Conservation (phyloP, 2,113 vertebrate genomes). For the Bubalus kerabau region DNA sequence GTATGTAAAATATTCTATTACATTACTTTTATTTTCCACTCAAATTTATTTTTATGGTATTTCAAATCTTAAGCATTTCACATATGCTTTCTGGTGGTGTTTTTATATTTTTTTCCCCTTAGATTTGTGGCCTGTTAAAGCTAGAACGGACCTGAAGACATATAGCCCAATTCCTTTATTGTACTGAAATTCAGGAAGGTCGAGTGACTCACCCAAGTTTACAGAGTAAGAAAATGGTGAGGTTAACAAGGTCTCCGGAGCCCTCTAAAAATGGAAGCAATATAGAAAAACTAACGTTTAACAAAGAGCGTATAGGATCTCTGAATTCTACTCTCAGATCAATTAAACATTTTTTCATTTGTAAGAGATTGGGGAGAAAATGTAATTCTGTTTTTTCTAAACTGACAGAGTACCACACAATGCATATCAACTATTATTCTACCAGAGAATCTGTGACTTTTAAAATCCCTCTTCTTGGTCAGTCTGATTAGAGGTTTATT, state of each 20-base stretch:
- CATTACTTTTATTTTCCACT: not conserved
- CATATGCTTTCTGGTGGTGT: not conserved
- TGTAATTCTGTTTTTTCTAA: not conserved
- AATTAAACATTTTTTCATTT: not conserved
- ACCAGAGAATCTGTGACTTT: not conserved
- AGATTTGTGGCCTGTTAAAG: not conserved
- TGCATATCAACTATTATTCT: not conserved
- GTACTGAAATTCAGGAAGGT: not conserved
- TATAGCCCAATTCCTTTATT: not conserved
- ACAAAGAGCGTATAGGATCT: not conserved
- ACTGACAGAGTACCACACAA: not conserved
- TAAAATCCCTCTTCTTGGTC: not conserved
- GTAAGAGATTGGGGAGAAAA: not conserved
- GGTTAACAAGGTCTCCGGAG: not conserved
- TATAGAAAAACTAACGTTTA: not conserved
- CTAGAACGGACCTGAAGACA: not conserved
- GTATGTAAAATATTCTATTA: not conserved
- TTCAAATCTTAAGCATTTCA: slow-evolving; percentile 2
- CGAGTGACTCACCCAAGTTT: not conserved
- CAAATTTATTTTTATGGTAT: slow-evolving; percentile 2
- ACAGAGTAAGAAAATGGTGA: not conserved
- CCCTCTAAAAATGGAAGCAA: not conserved
- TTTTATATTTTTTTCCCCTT: not conserved
- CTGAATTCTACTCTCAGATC: not conserved
- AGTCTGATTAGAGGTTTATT: slow-evolving; percentile 4